Base-by-base conservation (phyloP, 2,797 vertebrate genomes). In the Phylloscopus collybita region DNA sequence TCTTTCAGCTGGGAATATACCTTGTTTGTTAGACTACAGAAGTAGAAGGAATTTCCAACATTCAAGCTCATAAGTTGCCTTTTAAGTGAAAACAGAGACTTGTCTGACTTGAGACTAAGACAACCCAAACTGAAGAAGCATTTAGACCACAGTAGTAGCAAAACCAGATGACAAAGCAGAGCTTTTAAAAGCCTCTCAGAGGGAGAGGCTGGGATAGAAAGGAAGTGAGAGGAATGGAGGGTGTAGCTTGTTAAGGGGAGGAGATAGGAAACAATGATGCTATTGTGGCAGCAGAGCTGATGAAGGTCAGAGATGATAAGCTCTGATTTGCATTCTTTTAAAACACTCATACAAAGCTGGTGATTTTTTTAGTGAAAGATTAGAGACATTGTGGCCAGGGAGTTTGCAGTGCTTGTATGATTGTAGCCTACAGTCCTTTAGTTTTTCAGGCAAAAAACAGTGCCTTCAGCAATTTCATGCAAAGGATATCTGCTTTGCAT, bases 141-240 rank as follows among this genome's bases (percentile, higher is more conserved):
- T 79, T 92, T 88, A 88, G 73, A 88, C 75, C 80, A 81, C 32
- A 82, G 56, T 26, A 34, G 76, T 1, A 69, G 60, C 54, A 95
- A 88, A 94, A 82, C 38, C 36, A 92, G 74, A 92, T 92, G 83
- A 73, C 80, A 86, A 84, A 95, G 36, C 47, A 95, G 64, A 95
- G 44, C 62, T 92, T 90, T 93, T 38, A 84, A 95, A 94, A 94
- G 16, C 32, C 44, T 76, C 13, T 89, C 70, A 61, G 32, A 92
- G 53, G 56, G 80, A 78, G 94, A 90, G 18, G 56, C 70, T 92
- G 45, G 66, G 32, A 51, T 10, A 7, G 86, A 95, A 94, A 93
- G 86, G 86, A 95, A 91, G 47, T 54, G 44, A 93, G 69, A 79
- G 61, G 82, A 95, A 86, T 75, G 36, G 66, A 88, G 78, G 36